Base-by-base conservation (phyloP, 2,888 invertebrate genomes). In the Nephrotoma guestfalica region DNA sequence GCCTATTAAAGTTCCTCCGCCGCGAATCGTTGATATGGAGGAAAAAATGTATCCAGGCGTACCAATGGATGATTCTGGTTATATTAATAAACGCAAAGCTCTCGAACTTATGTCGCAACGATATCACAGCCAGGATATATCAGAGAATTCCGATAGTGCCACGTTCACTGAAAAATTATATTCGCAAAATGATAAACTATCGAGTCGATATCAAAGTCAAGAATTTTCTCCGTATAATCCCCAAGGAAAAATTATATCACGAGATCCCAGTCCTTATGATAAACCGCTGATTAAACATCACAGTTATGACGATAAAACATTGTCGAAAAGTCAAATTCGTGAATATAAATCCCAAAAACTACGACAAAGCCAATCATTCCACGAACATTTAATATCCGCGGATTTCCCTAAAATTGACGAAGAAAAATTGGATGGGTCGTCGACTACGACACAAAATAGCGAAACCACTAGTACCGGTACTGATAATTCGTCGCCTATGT, bases 201-300 rank as follows among this genome's bases (percentile, higher is more conserved):
- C 94, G 30, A 93, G 94, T 89, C 93, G 94, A 1, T 94, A 94
- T 89, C 94, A 94, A 90, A 94, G 94, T 88, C 94, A 94, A 90
- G 94, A 94, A 88, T 94, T 94, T 90, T 93, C 90, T 42, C 91
- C 94, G 0, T 92, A 85, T 43, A 85, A 41, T 45, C 42, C 85
- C 4, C 42, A 41, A n/a, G 42, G 42, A 15, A 40, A 41, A 57
- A n/a, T 9, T 86, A 89, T 90, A n/a, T 92, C 92, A 87, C 92
- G 92, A 88, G 91, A 93, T 86, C 91, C 93, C 84, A 90, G 88
- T 7, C 92, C 93, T 2, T 93, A 93, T 51, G 93, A 92, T 87
- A 94, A 94, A 88, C 93, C 94, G 7, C 89, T 94, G 83, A 93
- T 93, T 41, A 94, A 94, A 89, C 94, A 94, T 88, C 93, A 94